These are phyloP conservation scores for Atherinosoma microstoma DNA, from an alignment of 2,797 vertebrate genomes.

Conservation along the genomic window DNA sequence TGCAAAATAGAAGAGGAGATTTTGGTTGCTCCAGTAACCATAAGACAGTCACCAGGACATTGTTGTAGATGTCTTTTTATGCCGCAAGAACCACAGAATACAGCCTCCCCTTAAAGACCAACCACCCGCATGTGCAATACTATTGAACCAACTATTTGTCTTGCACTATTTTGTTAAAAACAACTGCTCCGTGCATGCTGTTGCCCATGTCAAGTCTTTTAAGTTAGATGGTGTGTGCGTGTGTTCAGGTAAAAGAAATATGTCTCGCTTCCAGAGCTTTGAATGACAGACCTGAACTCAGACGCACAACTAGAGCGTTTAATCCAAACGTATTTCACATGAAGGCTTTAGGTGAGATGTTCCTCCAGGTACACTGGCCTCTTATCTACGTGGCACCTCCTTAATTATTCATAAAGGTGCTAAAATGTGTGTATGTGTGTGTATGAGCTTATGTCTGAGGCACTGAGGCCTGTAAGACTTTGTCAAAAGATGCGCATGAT, in stretches of 20 bases:
- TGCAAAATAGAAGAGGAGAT: not conserved
- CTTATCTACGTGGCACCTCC: conserved; percentile 59
- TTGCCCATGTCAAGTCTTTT: conserved; percentile 7
- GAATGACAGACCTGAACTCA: conserved; percentile 43
- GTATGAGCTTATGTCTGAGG: conserved; percentile 41
- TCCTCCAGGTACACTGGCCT: conserved; percentile 66
- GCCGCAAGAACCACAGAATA: not conserved
- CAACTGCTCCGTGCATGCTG: not conserved
- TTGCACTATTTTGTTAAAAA: not conserved
- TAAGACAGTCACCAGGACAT: conserved; percentile 2
- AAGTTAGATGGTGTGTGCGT: not conserved
- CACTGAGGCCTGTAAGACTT: conserved; percentile 52
- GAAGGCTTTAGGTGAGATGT: conserved; percentile 41
- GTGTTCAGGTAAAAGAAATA: conserved; percentile 5
- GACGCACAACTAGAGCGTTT: conserved; percentile 48
- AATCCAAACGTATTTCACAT: conserved; percentile 58
- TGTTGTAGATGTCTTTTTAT: not conserved
- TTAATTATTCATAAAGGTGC: conserved; percentile 79
- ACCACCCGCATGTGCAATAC: not conserved
- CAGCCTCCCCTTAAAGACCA: not conserved
- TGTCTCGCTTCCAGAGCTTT: conserved; percentile 21
- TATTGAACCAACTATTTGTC: not conserved
- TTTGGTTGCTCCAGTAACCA: not conserved
- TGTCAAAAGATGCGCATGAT: conserved; percentile 60
- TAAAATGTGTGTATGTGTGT: conserved; percentile 30